phyloP scores from a whole-genome alignment of 2,113 vertebrate species.

The Diphyllodes magnificus region DNA sequence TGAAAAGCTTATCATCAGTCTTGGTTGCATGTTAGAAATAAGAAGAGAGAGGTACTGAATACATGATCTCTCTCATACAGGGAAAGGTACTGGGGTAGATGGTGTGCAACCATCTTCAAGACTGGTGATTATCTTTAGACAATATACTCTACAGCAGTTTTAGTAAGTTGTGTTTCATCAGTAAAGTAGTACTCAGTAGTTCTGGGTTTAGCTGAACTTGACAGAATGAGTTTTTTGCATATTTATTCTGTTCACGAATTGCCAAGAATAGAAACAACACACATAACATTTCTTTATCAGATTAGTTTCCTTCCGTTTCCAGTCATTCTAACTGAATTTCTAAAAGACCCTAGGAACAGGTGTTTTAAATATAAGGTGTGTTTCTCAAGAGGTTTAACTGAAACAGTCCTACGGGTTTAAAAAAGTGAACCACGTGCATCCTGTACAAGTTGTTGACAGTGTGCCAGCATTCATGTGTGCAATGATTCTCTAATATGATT shows the following conservation, averaged over 20 bases:
- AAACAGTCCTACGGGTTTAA: not conserved
- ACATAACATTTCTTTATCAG: slow-evolving; percentile 16
- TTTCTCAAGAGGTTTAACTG: slow-evolving; percentile 46
- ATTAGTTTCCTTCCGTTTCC: slow-evolving; percentile 49
- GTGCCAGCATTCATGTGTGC: not conserved
- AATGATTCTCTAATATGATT: not conserved
- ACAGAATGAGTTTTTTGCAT: not conserved
- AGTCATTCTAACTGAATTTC: slow-evolving; percentile 57
- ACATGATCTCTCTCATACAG: not conserved
- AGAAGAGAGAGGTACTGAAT: not conserved
- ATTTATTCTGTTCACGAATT: not conserved
- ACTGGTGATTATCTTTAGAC: not conserved
- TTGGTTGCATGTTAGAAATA: not conserved
- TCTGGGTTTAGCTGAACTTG: not conserved
- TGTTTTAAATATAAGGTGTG: slow-evolving; percentile 55
- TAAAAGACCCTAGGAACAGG: slow-evolving; percentile 22
- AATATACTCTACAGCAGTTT: not conserved
- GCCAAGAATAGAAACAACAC: slow-evolving; percentile 16
- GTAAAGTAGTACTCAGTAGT: not conserved
- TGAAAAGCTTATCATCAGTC: not conserved
- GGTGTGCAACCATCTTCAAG: not conserved
- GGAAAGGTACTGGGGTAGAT: not conserved
- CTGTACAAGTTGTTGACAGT: not conserved
- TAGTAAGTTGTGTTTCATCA: not conserved
- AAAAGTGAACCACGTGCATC: slow-evolving; percentile 23